These are phyloP conservation scores for Kryptopterus vitreolus DNA, from an alignment of 2,797 vertebrate genomes.

Conservation along the genomic window DNA sequence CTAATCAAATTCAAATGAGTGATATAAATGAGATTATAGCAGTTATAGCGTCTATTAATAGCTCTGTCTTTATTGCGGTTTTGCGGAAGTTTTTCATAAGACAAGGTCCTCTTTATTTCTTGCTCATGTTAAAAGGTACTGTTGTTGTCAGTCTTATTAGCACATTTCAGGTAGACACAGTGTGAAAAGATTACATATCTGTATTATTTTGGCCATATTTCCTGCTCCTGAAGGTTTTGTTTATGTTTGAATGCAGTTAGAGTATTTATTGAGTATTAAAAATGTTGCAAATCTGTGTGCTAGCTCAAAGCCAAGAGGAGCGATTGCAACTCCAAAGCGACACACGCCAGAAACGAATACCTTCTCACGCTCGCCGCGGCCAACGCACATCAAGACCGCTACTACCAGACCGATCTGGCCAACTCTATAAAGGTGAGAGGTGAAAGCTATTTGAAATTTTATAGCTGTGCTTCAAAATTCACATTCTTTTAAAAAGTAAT, in stretches of 20 bases:
- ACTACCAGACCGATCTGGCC: constrained; percentile 92
- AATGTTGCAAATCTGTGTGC: constrained; percentile 21
- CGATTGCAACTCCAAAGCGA: constrained; percentile 96
- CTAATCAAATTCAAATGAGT: background rate
- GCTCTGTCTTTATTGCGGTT: background rate
- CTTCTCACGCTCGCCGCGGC: constrained; percentile 94
- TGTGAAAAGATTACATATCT: background rate
- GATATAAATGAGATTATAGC: background rate
- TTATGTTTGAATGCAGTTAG: background rate
- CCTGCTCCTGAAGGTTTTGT: background rate
- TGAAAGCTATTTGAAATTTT: too few relatives aligned
- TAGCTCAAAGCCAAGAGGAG: constrained; percentile 96
- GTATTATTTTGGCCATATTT: background rate
- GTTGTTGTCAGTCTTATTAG: background rate
- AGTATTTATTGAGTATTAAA: background rate
- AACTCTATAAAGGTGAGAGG: constrained; percentile 90
- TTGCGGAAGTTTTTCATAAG: background rate
- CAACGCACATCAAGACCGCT: constrained; percentile 95
- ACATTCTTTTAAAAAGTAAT: too few relatives aligned
- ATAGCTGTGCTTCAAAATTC: too few relatives aligned
- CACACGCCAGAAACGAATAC: constrained; percentile 96
- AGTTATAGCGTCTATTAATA: background rate
- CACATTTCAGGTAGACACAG: background rate
- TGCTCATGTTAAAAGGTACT: background rate
- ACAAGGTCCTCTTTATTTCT: too few relatives aligned